Percentiles rank a stretch among this genome's conserved stretches.
Conservation (phyloP, 2,888 invertebrate genomes). For the Stenodera caucasica region DNA sequence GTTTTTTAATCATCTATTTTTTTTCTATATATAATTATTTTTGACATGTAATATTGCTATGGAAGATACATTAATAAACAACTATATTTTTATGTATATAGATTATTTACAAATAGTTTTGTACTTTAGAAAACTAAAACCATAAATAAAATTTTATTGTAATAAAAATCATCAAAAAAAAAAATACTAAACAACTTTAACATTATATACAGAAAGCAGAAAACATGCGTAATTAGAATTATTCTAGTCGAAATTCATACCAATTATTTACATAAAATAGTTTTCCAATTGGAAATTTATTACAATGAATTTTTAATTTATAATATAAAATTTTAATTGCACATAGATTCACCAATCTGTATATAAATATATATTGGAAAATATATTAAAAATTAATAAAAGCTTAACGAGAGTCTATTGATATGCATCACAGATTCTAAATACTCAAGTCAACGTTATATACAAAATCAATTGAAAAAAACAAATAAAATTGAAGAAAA, state of each 20-base stretch:
- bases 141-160: conserved; percentile 18
- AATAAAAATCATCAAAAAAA: conserved; percentile 14
- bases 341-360: too few species aligned
- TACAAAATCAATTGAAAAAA: conserved; percentile 32
- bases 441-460: conserved; percentile 43
- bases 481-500: not conserved
- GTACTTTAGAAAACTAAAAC: conserved; percentile 44
- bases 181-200: conserved; percentile 3
- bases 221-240: not conserved
- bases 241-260: too few species aligned
- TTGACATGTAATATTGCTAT: not conserved
- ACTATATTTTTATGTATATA: not conserved
- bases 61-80: conserved; percentile 1
- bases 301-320: too few species aligned
- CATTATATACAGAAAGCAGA: not conserved
- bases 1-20: not conserved
- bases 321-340: too few species aligned
- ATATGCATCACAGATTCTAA: conserved; percentile 56
- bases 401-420: conserved; percentile 38
- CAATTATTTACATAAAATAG: too few species aligned
- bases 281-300: too few species aligned
- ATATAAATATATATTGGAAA: too few species aligned
- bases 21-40: not conserved
- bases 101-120: conserved; percentile 48
- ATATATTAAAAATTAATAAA: conserved; percentile 31